Evolutionary conservation across 37 sponge, comb jelly and placozoan species (phyloP).

Genomic region (Axinella damicornis): DNA sequence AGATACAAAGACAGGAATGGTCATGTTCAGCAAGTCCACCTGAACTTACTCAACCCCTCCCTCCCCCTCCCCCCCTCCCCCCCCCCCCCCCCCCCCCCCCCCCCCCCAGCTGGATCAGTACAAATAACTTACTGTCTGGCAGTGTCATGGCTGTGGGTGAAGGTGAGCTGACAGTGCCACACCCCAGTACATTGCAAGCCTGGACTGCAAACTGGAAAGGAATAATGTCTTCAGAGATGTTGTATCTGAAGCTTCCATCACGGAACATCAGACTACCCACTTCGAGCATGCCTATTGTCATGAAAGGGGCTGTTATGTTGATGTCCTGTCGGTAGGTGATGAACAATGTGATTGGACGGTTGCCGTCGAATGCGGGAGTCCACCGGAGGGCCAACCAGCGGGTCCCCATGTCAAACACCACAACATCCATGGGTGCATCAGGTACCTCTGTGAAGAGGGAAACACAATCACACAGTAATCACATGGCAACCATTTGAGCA

Average conservation of each 20-base stretch:
- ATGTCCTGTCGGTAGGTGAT: constrained; percentile 14
- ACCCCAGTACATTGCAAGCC: constrained; percentile 65
- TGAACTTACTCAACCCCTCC: no score
- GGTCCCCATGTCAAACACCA: not conserved
- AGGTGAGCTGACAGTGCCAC: constrained; percentile 29
- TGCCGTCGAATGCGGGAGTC: constrained; percentile 68
- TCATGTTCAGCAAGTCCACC: no score
- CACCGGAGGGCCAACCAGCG: constrained; percentile 52
- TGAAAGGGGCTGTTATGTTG: no score
- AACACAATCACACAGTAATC: no score
- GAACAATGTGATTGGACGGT: constrained; percentile 42
- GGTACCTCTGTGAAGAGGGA: constrained; percentile 57
- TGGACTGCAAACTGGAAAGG: constrained; percentile 63
- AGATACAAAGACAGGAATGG: no score
- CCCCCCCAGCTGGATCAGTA: no score
- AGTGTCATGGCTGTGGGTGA: constrained; percentile 39
- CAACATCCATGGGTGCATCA: constrained; percentile 52
- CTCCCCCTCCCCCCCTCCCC: no score
- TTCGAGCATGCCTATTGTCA: no score
- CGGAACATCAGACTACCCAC: no score
- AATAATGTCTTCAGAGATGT: constrained; percentile 31
- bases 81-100: no score
- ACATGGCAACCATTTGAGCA: no score
- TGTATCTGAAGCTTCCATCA: constrained; percentile 10
- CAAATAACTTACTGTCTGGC: constrained; percentile 63